Evolutionary conservation across 2,113 vertebrate species (phyloP), one percentile per base, ranked within the genome.

Genomic region (Trinectes maculatus): DNA sequence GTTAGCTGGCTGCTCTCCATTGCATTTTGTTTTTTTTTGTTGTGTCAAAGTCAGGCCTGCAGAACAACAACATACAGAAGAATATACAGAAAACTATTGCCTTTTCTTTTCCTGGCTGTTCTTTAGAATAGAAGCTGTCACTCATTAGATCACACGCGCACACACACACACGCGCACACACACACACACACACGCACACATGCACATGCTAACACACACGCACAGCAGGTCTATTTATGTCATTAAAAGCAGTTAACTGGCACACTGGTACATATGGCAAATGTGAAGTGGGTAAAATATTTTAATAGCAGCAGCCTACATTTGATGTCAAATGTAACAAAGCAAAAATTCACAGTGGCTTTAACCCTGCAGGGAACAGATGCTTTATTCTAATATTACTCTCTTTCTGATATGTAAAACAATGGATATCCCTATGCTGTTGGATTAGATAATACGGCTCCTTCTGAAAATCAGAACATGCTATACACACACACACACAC

Each of bases 1-100:
- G 63, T 40, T 36, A 28, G 29, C 52, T 85, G 79, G 85, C 66
- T 56, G 52, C 46, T 16, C 29, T 57, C 71, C 76, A 85, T n/a
- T 18, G 57, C 39, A 79, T 43, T 60, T 74, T 62, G 59, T 69
- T 44, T 49, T 37, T 49, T 37, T 47, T 71, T 83, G 63, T 64
- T 72, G 63, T 63, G 34, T 53, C 53, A 43, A 34, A 44, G 34
- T 47, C 15, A 22, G 37, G 43, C 24, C 19, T 40, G 31, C 33
- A 43, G 48, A 56, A 63, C 37, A n/a, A 39, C 8, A 18, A 19
- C 6, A 42, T 15, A 6, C 18, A 3, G 8, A 16, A 1, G 13
- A n/a, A 8, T n/a, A 29, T 29, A n/a, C n/a, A n/a, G n/a, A n/a
- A n/a, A n/a, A n/a, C n/a, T n/a, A n/a, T n/a, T n/a, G n/a, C n/a